Percentiles rank a stretch among this genome's conserved stretches.
Evolutionary conservation across 2,113 vertebrate genomes (phyloP).

Genomic region (Montifringilla adamsi): DNA sequence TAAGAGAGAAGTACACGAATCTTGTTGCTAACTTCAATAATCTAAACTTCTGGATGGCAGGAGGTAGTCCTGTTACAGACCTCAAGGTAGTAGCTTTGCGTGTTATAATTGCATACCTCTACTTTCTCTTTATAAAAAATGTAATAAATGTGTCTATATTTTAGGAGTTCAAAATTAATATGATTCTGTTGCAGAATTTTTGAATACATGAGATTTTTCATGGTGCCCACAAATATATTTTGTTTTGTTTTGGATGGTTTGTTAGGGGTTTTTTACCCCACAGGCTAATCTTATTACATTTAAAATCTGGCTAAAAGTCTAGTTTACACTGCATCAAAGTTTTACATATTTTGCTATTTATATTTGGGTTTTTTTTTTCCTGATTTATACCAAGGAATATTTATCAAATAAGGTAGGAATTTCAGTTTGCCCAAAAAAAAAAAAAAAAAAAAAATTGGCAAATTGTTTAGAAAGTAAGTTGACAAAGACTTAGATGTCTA

Average conservation of each 20-base stretch:
- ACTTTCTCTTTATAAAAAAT: background rate
- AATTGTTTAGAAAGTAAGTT: background rate
- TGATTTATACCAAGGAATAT: background rate
- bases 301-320: background rate
- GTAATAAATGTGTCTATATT: background rate
- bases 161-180: background rate
- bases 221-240: rapidly evolving
- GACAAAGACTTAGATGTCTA: background rate
- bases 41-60: background rate
- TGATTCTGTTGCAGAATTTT: background rate
- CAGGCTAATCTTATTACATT: background rate
- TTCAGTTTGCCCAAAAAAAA: background rate
- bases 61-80: background rate
- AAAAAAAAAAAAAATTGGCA: background rate
- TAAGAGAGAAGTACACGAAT: background rate
- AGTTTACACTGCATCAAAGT: background rate
- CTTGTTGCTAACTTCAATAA: slow-evolving; percentile 1
- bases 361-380: background rate
- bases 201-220: background rate
- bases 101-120: background rate
- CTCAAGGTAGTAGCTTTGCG: background rate
- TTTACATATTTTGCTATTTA: background rate
- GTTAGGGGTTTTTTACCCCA: rapidly evolving
- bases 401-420: background rate
- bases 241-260: background rate